These are phyloP conservation scores for Hylaeus anthracinus DNA, from an alignment of 1,140 invertebrate species.

Conservation along the genomic window DNA sequence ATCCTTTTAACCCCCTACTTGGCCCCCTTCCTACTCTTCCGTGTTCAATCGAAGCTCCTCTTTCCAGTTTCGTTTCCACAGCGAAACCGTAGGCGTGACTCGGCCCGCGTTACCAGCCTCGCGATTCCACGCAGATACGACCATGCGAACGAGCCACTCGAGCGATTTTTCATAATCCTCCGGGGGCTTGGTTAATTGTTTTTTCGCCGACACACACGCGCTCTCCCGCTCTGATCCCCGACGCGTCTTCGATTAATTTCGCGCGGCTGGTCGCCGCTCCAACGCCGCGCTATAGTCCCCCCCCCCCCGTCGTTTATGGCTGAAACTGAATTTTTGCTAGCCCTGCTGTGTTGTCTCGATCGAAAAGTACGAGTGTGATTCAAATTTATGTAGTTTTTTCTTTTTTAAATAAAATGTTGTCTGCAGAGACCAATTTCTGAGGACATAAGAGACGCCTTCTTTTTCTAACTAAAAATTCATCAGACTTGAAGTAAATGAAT, in stretches of 20 bases:
- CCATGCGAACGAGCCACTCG: not conserved
- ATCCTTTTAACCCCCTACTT: not conserved
- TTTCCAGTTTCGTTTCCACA: not conserved
- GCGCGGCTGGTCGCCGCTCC: not conserved
- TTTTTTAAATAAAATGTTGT: too few species aligned
- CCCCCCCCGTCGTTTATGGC: conserved; percentile 29
- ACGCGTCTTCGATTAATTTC: too few species aligned
- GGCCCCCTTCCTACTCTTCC: too few species aligned
- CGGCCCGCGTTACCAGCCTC: conserved; percentile 23
- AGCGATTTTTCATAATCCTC: conserved; percentile 28
- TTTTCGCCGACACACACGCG: conserved; percentile 15
- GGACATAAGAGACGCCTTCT: not conserved
- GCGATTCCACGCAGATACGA: conserved; percentile 13
- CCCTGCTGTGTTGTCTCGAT: not conserved
- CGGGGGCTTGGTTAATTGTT: conserved; percentile 15
- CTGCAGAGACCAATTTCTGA: too few species aligned
- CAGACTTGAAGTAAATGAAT: too few species aligned
- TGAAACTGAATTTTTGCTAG: conserved; percentile 20
- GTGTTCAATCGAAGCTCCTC: too few species aligned
- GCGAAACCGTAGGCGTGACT: conserved; percentile 27
- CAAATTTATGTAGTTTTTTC: not conserved
- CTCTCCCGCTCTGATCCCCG: too few species aligned
- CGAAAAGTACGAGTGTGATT: too few species aligned
- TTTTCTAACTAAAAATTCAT: not conserved
- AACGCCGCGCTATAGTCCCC: conserved; percentile 10